A percentile compares a stretch with the other conserved stretches of the same genome.
Conservation (phyloP, 2,797 vertebrate genomes). For the Melanotaenia pygmaea region DNA sequence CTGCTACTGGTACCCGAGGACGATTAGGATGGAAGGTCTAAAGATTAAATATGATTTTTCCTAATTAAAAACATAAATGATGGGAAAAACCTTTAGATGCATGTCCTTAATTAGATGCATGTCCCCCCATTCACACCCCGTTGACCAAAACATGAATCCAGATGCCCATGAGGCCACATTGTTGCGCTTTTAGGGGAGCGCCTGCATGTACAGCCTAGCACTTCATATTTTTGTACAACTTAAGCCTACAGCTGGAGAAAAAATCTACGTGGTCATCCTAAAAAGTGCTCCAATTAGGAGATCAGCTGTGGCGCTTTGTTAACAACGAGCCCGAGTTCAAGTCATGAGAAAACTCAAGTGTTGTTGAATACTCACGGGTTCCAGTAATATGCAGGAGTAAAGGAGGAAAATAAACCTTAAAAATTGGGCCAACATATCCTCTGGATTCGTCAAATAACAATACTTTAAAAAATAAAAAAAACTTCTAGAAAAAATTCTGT, state of each 20-base stretch:
- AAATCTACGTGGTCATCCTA: neutral
- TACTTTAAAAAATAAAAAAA: neutral
- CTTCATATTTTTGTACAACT: neutral
- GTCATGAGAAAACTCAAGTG: slow-evolving; percentile 29
- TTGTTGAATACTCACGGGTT: slow-evolving; percentile 64
- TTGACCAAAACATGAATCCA: neutral
- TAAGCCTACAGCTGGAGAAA: neutral
- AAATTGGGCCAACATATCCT: slow-evolving; percentile 43
- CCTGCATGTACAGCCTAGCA: neutral
- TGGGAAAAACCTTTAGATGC: neutral
- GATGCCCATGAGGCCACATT: neutral
- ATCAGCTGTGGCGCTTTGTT: neutral
- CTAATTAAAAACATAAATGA: neutral
- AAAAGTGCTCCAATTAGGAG: neutral
- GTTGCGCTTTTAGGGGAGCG: slow-evolving; percentile 3
- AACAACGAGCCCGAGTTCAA: slow-evolving; percentile 8
- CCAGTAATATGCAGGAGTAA: slow-evolving; percentile 56
- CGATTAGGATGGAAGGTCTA: neutral
- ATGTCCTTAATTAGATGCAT: neutral
- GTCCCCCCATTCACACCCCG: neutral
- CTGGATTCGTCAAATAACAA: neutral
- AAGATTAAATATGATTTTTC: neutral
- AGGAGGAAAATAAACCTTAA: slow-evolving; percentile 43
- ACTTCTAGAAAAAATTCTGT: rapidly evolving
- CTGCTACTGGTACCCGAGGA: neutral